Evolutionary conservation across 2,888 invertebrate species (phyloP).

Genomic region (Chymomyza caudatula): DNA sequence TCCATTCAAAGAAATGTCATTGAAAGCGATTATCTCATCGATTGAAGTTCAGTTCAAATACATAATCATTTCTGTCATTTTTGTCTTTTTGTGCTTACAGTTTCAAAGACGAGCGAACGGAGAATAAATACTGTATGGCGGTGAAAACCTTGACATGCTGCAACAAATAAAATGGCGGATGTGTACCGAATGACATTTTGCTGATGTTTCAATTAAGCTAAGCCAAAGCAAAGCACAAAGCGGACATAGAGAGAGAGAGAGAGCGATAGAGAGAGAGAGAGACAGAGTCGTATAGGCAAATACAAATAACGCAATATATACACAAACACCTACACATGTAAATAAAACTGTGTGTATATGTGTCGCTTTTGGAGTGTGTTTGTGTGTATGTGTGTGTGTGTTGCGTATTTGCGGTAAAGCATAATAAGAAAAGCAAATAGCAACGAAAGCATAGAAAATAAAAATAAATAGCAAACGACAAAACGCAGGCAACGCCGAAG

Average conservation of each 20-base stretch:
- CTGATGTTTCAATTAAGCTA: slow-evolving; percentile 58
- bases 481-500: slow-evolving; percentile 42
- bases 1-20: background rate
- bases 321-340: slow-evolving; percentile 57
- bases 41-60: background rate
- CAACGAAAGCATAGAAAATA: slow-evolving; percentile 53
- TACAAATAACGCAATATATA: slow-evolving; percentile 15
- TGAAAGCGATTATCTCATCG: background rate
- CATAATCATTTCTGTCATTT: background rate
- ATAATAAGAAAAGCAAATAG: slow-evolving; percentile 63
- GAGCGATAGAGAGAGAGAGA: background rate
- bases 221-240: slow-evolving; percentile 11
- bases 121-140: background rate
- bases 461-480: slow-evolving; percentile 61
- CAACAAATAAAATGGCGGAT: slow-evolving; percentile 12
- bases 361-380: slow-evolving; percentile 3
- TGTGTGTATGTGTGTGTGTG: slow-evolving; percentile 19
- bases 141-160: background rate
- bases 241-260: background rate
- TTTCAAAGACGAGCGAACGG: background rate
- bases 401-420: slow-evolving; percentile 17
- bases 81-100: background rate
- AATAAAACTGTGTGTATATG: slow-evolving; percentile 16
- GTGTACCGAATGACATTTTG: slow-evolving; percentile 29
- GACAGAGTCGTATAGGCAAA: slow-evolving; percentile 14